Base-by-base conservation (phyloP, 2,888 invertebrate species). In the Cantharis rustica region DNA sequence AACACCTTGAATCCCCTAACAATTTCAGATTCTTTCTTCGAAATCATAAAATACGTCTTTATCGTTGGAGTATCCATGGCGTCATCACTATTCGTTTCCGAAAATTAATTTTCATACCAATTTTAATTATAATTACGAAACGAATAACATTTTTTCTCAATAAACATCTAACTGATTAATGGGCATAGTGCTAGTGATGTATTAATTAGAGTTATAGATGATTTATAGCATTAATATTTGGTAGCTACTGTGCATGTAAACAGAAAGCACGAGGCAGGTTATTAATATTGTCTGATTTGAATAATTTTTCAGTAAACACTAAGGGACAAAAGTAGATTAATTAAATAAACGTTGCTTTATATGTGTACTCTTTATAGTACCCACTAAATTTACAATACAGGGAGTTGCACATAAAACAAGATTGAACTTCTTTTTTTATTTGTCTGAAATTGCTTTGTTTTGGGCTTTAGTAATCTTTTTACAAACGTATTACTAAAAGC, bases 121-220 rank as follows among this genome's bases (percentile, higher is more conserved):
- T 47, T 47, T 47, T 47, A 47, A 47, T 47, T 47, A 47, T 47
- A 47, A 47, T 47, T 47, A 47, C 47, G 7, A n/a, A 47, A 47
- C 47, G 47, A 47, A 47, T 47, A 47, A 47, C 47, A 20, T 66
- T 66, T 76, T 71, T 75, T 78, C 73, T 75, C 75, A 66, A 72
- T 62, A 72, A 61, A 72, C 26, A 70, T 16, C 70, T 68, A 64
- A 69, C 75, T 80, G 81, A 81, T 81, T 81, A 77, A 81, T 80
- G 77, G n/a, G 77, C 73, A 69, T 75, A 73, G 71, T 78, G 80
- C 75, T 66, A 80, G 79, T 81, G 81, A 81, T 81, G 79, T 80
- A 81, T 81, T 81, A 80, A 80, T 81, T 81, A 81, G 79, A 75
- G 77, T 73, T 75, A 76, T 78, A 69, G 71, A 69, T 72, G 80